Base-by-base conservation (phyloP, 2,797 vertebrate species). In the Arremon brunneinucha region DNA sequence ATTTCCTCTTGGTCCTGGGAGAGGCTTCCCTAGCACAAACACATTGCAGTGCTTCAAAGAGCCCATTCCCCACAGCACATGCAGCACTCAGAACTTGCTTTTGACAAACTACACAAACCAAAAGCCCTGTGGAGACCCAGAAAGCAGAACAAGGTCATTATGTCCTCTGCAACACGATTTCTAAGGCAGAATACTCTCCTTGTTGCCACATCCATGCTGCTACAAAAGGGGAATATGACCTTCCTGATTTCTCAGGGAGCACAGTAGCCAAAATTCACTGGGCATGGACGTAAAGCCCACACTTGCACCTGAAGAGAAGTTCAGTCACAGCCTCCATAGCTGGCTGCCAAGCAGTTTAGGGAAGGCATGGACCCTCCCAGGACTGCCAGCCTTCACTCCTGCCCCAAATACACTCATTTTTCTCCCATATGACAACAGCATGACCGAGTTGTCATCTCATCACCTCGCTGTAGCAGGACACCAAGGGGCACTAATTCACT, bases 1-100 rank as follows among this genome's bases (percentile, higher is more conserved):
- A 97, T 84, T 96, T 94, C 92, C 95, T 90, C 91, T 96, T 93
- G 74, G 84, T 81, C 30, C 81, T 37, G 19, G 35, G 47, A 89
- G 16, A 13, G 19, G 27, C 14, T 89, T 79, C n/a, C 74, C 57
- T 50, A 79, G 65, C 55, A 74, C 74, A 83, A 83, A 67, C 74
- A 69, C 44, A 32, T 87, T 47, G 46, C 2, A 41, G 56, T 22
- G 28, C 39, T 88, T 72, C 88, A 88, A 75, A 92, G 79, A 24
- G 2, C 71, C 50, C 34, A 39, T 78, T 89, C 55, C 57, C 53
- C 34, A 13, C 0, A 81, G 72, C 35, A n/a, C 56, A 68, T 12
- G 52, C 16, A 50, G 53, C 0, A 34, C 67, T 63, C 23, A 5
- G 21, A 52, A 34, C 7, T 52, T 41, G 49, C 22, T 50, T 82